phyloP scores from a whole-genome alignment of 1,140 invertebrate genomes.

The Bombus difficillimus region DNA sequence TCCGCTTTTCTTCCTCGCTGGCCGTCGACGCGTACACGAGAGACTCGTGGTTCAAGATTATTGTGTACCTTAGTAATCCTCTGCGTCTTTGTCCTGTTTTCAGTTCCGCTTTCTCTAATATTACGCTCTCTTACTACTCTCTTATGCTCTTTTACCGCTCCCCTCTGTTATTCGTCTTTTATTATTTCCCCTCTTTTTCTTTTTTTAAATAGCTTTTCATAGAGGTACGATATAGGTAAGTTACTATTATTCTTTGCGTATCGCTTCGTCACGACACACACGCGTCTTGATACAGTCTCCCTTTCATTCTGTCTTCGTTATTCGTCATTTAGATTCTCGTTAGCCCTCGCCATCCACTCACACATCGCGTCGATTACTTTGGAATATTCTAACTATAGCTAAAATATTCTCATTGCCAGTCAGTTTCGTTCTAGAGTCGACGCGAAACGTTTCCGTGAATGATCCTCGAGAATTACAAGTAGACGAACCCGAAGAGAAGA shows the following conservation, averaged over 20 bases:
- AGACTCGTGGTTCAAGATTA: constrained; percentile 64
- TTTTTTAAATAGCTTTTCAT: constrained; percentile 67
- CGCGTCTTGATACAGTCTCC: constrained; percentile 7
- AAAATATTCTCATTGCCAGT: no score
- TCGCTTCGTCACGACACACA: constrained; percentile 47
- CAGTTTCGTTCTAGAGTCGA: constrained; percentile 6
- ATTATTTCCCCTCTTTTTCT: constrained; percentile 61
- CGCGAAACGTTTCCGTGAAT: background rate
- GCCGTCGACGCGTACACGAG: constrained; percentile 56
- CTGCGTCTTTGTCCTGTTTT: constrained; percentile 47
- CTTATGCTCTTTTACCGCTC: background rate
- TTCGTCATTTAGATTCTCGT: background rate
- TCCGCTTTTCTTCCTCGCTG: background rate
- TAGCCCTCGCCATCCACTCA: background rate
- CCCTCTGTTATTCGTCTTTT: constrained; percentile 45
- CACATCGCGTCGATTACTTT: constrained; percentile 16
- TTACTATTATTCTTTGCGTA: constrained; percentile 63
- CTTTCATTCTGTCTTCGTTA: constrained; percentile 22
- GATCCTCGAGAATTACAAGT: background rate
- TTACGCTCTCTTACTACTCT: constrained; percentile 41
- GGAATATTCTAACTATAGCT: constrained; percentile 1
- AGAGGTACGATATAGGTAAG: constrained; percentile 67
- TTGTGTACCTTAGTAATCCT: constrained; percentile 56
- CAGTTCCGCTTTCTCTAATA: constrained; percentile 61
- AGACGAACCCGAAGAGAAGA: background rate